Evolutionary conservation across 2,888 invertebrate species (phyloP), one percentile per base, ranked within the genome.

Genomic region (Papilio gigon): DNA sequence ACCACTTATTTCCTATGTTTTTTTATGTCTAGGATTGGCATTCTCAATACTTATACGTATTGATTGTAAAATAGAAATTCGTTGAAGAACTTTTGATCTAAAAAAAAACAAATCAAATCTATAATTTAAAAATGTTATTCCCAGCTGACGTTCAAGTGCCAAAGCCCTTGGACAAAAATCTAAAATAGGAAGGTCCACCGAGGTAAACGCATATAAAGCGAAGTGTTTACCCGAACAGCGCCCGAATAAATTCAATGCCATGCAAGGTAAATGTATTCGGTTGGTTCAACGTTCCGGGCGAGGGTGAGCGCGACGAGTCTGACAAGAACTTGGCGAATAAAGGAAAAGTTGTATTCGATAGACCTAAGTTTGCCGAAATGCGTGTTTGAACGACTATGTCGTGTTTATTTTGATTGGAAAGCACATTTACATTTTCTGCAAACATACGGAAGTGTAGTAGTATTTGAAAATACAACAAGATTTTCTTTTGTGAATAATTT

Each of bases 331-430:
- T 84, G 78, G 73, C 79, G 82, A 82, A 87, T 87, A 89, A 88
- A 88, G 78, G 80, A 78, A 79, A 86, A 82, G 84, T 83, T 22
- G 33, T 84, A 79, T 81, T 80, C 75, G 77, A 76, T 82, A 83
- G 80, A 80, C 82, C 82, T 80, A 76, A 80, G 80, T 79, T 77
- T 80, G 76, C 76, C 78, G 78, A 82, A 80, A 81, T 79, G 80
- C 80, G 80, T 78, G 80, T 79, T 76, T 85, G 84, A 87, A 87
- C 87, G 85, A 86, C 85, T 85, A 85, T 84, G 87, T 85, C 87
- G 85, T 88, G 89, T 89, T 87, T 89, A 90, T 90, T 90, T 89
- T 85, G 84, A 84, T 87, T 84, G 82, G 85, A 85, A 85, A 85
- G 86, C 86, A 86, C 82, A 82, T 85, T 82, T 78, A 73, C 73